Conservation (phyloP, 2,888 invertebrate species). For the Parapristionchus giblindavisi region DNA sequence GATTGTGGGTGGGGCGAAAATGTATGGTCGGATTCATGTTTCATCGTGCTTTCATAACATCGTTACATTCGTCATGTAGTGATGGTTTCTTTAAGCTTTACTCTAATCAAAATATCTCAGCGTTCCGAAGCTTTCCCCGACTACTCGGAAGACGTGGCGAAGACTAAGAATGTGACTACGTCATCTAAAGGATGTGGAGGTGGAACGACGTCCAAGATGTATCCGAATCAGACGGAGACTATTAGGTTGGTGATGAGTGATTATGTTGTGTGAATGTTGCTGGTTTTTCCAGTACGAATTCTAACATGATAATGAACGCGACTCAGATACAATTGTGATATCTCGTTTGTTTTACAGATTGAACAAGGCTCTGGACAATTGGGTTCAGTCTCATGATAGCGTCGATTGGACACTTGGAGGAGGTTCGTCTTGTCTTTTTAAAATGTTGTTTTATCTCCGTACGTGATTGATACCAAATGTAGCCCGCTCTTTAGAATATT, state of each 20-base stretch:
- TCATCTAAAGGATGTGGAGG: slow-evolving; percentile 14
- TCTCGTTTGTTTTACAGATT: no score
- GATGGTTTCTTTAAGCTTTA: no score
- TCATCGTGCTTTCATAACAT: not conserved
- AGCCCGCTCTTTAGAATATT: no score
- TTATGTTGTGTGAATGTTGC: not conserved
- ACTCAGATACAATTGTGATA: not conserved
- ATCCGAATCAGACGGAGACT: slow-evolving; percentile 41
- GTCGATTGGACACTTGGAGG: slow-evolving; percentile 38
- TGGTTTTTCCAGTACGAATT: not conserved
- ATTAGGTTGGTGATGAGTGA: slow-evolving; percentile 39
- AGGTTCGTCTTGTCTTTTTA: no score
- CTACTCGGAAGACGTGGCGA: not conserved
- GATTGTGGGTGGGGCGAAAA: no score
- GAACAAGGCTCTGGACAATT: slow-evolving; percentile 57
- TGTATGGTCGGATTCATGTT: not conserved
- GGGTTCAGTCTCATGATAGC: slow-evolving; percentile 60
- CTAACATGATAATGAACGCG: not conserved
- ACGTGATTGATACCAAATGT: no score
- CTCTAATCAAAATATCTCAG: slow-evolving; percentile 2
- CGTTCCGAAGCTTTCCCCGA: not conserved
- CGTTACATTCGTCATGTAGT: no score
- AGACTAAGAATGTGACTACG: not conserved
- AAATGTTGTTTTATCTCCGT: no score
- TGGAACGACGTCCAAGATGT: slow-evolving; percentile 30